Base-by-base conservation (phyloP, 1,140 invertebrate species). In the Gryon sp. region DNA sequence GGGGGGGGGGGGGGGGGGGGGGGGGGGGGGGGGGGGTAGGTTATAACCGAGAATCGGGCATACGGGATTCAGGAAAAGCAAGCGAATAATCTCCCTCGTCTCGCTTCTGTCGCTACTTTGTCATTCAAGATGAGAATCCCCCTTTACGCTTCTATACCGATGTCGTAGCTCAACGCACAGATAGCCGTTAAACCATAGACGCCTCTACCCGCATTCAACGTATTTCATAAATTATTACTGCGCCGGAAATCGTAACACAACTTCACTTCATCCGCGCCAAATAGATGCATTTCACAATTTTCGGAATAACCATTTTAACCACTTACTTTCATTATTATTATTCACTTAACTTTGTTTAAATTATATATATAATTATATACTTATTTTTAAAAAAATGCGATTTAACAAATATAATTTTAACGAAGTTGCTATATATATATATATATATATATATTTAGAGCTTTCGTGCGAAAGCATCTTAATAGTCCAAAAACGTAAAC, bases 141-240 rank as follows among this genome's bases (percentile, higher is more conserved):
- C 65, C n/a, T n/a, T 68, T 68, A 57, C 40, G 34, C 46, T 46
- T 32, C 41, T 12, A n/a, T n/a, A 32, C 36, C 52, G 55, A 41
- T 70, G 66, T 62, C 66, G 55, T 70, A 70, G 55, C 55, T 70
- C 66, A 70, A 53, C 53, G 48, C n/a, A n/a, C n/a, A 70, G 68
- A 72, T 72, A 63, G 68, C 57, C 68, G 68, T 72, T 72, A 72
- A n/a, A 53, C 68, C 57, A 55, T 63, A 63, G 46, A 55, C 57
- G 57, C 48, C n/a, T 57, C 57, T 63, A 57, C 69, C 69, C 69
- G 69, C 59, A 63, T 65, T 50, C 59, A n/a, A 40, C 43, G 30
- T 59, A 57, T 41, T 63, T 59, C 69, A 57, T 73, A 65, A 74
- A 74, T 74, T 65, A 65, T 73, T 52, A 34, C 59, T 24, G 53